Base-by-base conservation (phyloP, 2,113 vertebrate species). In the Thamnaconus septentrionalis region DNA sequence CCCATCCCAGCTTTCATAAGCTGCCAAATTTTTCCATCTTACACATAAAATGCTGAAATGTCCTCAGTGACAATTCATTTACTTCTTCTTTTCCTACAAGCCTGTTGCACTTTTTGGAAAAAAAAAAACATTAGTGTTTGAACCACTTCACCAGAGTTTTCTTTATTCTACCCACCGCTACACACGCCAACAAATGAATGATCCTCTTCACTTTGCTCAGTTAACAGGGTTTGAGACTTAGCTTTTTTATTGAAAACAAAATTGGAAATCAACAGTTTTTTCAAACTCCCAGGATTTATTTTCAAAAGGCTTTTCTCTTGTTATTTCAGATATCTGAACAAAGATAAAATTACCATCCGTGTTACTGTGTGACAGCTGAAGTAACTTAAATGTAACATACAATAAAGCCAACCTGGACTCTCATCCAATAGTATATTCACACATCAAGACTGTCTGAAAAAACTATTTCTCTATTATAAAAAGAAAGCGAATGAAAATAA, bases 401-500 rank as follows among this genome's bases (percentile, higher is more conserved):
- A 70, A 41, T 53, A 44, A 75, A 66, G 45, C 46, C 48, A 45
- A 44, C 53, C 39, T 62, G 52, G 69, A 41, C 47, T 61, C 42
- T 71, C 66, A 60, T 54, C 50, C 62, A 71, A 31, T 41, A 59
- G 42, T 49, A 76, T 48, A 59, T 31, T 64, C 58, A 58, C 64
- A 59, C 54, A 73, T 56, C 12, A 48, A 79, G 69, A 53, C 10
- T 53, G 50, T 12, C 47, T 48, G 18, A 56, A 43, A 41, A 8
- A 9, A 53, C 64, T 51, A 55, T 4, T 41, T 18, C 43, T 66
- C 55, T 53, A 63, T 69, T 69, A 78, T 75, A 82, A 63, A 86
- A 50, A 68, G 55, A 80, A 67, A 66, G 42, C 47, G 65, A 73
- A 48, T 46, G 57, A 65, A 69, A 57, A 73, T 80, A 71, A 69